Evolutionary conservation across 2,888 invertebrate species (phyloP), one percentile per base, ranked within the genome.

Genomic region (Melitaea athalia): DNA sequence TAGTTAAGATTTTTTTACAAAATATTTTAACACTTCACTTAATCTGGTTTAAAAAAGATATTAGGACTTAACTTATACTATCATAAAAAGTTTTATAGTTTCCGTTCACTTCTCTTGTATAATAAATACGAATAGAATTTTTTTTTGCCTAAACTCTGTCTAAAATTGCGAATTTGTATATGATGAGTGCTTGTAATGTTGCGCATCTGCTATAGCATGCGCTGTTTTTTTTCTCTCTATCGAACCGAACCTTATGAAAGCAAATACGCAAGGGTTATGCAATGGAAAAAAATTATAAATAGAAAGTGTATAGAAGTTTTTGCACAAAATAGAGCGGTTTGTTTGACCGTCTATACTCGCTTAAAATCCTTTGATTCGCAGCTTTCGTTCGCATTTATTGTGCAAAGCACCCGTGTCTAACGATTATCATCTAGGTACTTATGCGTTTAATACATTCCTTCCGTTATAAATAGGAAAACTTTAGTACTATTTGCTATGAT

Each of bases 161-260:
- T 24, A 52, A 17, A 24, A 5, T 52, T 52, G 17, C 12, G 50
- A 17, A 17, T 24, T 12, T 24, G 17, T 24, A 17, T 24, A 24
- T 24, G 12, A 52, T 52, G 24, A 52, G 52, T 24, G 12, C 1
- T 24, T 12, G 49, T 31, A 31, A 57, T 33, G 67, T 15, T 53
- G 55, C 57, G 68, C 84, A 89, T 82, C 87, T 89, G 88, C 84
- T 57, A 61, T 74, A 73, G 81, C 81, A 76, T 82, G 81, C 80
- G 81, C 75, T 77, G 64, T 75, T 75, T 72, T 68, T 74, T 77
- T n/a, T n/a, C n/a, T n/a, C n/a, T 55, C 61, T 75, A 74, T 76
- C 79, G 80, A 79, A 78, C 72, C 77, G 79, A 80, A 77, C 33
- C 33, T 14, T 75, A 77, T 65, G 67, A 68, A 81, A 77, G 59